These are phyloP conservation scores for Cacatua alba DNA, from an alignment of 2,113 vertebrate genomes.

Conservation along the genomic window DNA sequence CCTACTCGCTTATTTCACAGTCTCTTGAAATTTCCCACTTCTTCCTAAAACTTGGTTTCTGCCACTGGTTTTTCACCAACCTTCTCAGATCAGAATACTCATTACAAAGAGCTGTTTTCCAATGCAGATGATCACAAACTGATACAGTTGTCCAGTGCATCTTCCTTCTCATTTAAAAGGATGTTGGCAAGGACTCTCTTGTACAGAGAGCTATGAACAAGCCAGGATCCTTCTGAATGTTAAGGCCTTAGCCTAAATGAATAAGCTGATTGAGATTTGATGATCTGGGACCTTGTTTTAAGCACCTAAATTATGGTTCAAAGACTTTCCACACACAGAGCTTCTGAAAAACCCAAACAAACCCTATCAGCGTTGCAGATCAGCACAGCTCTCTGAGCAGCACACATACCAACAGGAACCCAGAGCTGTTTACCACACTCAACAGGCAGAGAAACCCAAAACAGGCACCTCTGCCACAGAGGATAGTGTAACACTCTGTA, in stretches of 20 bases:
- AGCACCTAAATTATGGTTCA: neutral
- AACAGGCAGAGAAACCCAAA: conserved; percentile 57
- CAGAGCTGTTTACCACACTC: conserved; percentile 24
- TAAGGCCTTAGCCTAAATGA: neutral
- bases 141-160: neutral
- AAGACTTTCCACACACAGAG: neutral
- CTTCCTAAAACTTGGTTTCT: neutral
- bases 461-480: neutral
- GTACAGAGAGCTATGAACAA: rapidly evolving
- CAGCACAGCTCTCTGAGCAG: neutral
- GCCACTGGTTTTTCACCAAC: neutral
- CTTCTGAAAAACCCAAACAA: conserved; percentile 42
- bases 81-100: neutral
- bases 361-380: neutral
- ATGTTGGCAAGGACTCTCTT: neutral
- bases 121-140: neutral
- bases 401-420: neutral
- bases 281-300: neutral
- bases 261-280: neutral
- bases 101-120: neutral
- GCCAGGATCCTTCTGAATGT: neutral
- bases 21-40: neutral
- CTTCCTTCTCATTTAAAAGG: neutral
- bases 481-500: conserved; percentile 52
- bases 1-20: neutral